These are phyloP conservation scores for Cepaea nemoralis DNA, from an alignment of 1,140 invertebrate genomes.

Conservation along the genomic window DNA sequence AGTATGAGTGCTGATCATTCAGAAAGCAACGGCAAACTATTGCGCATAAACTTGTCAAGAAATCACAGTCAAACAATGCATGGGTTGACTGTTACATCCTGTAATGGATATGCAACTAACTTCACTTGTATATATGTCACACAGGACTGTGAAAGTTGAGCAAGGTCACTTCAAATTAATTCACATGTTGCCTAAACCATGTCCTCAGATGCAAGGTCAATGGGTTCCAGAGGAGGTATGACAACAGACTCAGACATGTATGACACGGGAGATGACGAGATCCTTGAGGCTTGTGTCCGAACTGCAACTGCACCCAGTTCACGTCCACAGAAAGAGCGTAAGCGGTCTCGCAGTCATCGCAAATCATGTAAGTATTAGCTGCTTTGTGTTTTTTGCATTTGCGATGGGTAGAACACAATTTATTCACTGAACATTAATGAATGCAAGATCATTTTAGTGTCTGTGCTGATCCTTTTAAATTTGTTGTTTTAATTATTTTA, in stretches of 20 bases:
- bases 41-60: too few relatives aligned
- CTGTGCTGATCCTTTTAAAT: conserved; percentile 10
- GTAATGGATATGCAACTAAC: too few relatives aligned
- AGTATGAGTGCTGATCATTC: too few relatives aligned
- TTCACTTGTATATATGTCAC: too few relatives aligned
- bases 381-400: too few relatives aligned
- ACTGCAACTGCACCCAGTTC: conserved; percentile 84
- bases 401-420: neutral
- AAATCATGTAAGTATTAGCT: conserved; percentile 85
- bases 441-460: conserved; percentile 8
- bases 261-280: conserved; percentile 83
- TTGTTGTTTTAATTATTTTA: too few relatives aligned
- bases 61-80: too few relatives aligned
- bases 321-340: conserved; percentile 81
- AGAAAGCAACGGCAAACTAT: too few relatives aligned
- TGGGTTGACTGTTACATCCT: too few relatives aligned
- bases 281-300: conserved; percentile 88
- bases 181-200: too few relatives aligned
- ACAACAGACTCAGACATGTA: conserved; percentile 77
- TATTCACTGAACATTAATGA: neutral
- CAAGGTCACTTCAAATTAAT: too few relatives aligned
- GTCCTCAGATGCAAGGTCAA: conserved; percentile 50
- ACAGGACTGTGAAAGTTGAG: too few relatives aligned
- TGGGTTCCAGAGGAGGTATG: conserved; percentile 55
- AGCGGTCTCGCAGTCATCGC: conserved; percentile 76